Evolutionary conservation across 2,797 vertebrate species (phyloP), one percentile per base, ranked within the genome.

Genomic region (Sitta carolinensis): DNA sequence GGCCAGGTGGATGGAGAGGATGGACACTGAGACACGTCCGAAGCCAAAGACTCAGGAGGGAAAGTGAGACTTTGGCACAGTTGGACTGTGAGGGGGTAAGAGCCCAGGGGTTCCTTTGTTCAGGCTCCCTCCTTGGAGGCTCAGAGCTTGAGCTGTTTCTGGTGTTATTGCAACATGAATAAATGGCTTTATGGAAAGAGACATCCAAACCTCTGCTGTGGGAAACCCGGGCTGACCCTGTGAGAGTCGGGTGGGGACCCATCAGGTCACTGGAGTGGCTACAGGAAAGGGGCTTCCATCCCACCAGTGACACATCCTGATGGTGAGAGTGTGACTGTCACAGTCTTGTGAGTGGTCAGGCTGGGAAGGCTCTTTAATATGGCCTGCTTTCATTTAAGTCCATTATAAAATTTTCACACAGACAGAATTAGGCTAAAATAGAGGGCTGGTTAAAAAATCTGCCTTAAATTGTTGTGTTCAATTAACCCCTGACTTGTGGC

Each of bases 111-210:
- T 2, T 80, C 47, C 38, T 26, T 18, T 52, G 13, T 15, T 38
- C 17, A 7, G n/a, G 20, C 11, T 40, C 20, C 20, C 14, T 73
- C 13, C 45, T 45, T 0, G 0, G 32, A 58, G 32, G 16, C n/a
- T 38, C 30, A 67, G 25, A 52, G 15, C 18, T 54, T 4, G 3
- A 67, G 26, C 25, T 59, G 12, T 11, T 61, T 40, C 40, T 54
- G 8, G 30, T 62, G 30, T 48, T 42, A 32, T 1, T 1, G 2
- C 19, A n/a, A 21, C 0, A 0, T 54, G 34, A 67, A 42, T 36
- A 61, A 61, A 32, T 12, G 30, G 17, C 38, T 40, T 26, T 34
- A 59, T 7, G n/a, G 67, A 59, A 52, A 12, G 61, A 80, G 17
- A 59, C 4, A 66, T 66, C 54, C 34, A 51, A 51, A 14, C 26